These are phyloP conservation scores for Amphipoea oculea DNA, from an alignment of 2,888 invertebrate species.

Conservation along the genomic window DNA sequence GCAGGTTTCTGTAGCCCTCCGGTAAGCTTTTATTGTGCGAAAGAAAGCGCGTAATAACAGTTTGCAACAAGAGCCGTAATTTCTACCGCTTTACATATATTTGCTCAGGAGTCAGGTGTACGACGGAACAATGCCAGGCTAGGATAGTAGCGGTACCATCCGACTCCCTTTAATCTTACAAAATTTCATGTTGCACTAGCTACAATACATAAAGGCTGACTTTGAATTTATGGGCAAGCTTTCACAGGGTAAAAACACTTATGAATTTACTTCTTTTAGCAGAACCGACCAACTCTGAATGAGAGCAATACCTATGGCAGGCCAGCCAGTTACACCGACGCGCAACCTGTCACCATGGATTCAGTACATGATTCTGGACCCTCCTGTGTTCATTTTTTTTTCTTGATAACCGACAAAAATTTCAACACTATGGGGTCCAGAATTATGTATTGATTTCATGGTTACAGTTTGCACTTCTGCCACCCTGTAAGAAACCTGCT, in stretches of 20 bases:
- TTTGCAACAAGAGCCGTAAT: slow-evolving; percentile 58
- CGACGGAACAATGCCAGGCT: slow-evolving; percentile 23
- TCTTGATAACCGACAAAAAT: no score
- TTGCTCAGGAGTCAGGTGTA: slow-evolving; percentile 40
- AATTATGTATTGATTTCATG: background rate
- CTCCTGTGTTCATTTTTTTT: no score
- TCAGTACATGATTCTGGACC: no score
- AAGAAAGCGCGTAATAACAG: slow-evolving; percentile 56
- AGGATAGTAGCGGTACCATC: background rate
- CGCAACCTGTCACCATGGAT: no score
- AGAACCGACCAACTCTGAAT: background rate
- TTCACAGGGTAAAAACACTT: background rate
- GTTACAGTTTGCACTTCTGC: background rate
- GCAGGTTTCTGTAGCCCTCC: slow-evolving; percentile 7
- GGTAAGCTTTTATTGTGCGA: slow-evolving; percentile 25
- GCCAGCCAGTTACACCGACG: background rate
- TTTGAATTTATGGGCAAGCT: background rate
- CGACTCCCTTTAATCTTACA: background rate
- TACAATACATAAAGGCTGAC: background rate
- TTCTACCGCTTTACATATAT: slow-evolving; percentile 59
- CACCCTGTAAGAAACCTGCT: background rate
- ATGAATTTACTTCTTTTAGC: background rate
- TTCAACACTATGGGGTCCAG: background rate
- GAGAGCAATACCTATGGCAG: background rate
- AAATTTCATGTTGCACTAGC: background rate